Base-by-base conservation (phyloP, 2,888 invertebrate genomes). In the Megaustenia siamemsis region DNA sequence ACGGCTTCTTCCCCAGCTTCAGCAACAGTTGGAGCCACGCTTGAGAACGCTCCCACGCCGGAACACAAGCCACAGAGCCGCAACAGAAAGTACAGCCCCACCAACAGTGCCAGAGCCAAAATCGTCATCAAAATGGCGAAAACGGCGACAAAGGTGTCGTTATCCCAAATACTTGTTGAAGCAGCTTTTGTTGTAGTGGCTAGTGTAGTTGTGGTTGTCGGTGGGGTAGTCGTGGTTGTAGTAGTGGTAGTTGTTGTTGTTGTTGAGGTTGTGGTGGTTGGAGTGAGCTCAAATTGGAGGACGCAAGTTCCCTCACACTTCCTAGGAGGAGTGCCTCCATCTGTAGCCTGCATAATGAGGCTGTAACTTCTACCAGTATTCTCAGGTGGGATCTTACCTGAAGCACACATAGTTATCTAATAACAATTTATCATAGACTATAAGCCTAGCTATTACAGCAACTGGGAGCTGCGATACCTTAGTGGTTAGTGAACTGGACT, bases 231-330 rank as follows among this genome's bases (percentile, higher is more conserved):
- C 0, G 88, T 84, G 2, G 85, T 79, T 24, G 87, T 82, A 2
- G 86, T 87, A 45, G 87, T 85, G 6, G 87, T 81, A 4, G 86
- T 86, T 38, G 88, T 86, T 8, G 87, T 87, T 0, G 87, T 86
- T 77, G 87, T 86, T 28, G 87, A 81, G 18, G 88, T 86, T 38
- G 84, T 84, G 10, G 87, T 86, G n/a, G 88, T 84, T 35, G 88
- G 87, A 45, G 86, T 87, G 3, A 83, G 86, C 49, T 86, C 76
- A 82, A 83, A 88, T 28, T 78, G 80, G 38, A 87, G 49, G 10
- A 77, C 85, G 6, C 86, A 78, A 56, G 86, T 86, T 12, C 82
- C 88, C 12, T 85, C 77, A 45, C 86, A 43, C 0, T 86, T 85
- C 32, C 68, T 53, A 43, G 45, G 63, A 3, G 88, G 88, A 10